These are phyloP conservation scores for Chrysochloris asiatica DNA, from an alignment of 2,113 vertebrate species.

Conservation along the genomic window DNA sequence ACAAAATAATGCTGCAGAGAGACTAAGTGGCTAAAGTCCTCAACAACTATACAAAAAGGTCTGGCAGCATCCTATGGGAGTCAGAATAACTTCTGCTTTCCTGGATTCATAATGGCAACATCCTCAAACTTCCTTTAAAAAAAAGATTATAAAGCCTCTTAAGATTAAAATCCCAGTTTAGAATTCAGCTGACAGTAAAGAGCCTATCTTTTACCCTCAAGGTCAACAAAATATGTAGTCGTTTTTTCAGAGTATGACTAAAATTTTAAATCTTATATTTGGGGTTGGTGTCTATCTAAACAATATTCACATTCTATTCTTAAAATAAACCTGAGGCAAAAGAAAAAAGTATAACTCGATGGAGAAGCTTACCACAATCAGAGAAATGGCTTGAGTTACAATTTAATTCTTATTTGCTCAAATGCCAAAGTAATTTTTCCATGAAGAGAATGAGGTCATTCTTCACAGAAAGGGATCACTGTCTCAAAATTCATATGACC, in stretches of 20 bases:
- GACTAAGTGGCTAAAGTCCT: neutral
- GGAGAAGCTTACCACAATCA: constrained; percentile 55
- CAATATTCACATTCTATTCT: constrained; percentile 67
- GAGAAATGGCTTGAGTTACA: constrained; percentile 64
- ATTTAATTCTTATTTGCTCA: constrained; percentile 72
- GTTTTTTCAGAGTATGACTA: constrained; percentile 10
- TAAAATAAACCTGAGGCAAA: constrained; percentile 62
- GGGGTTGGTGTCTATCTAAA: constrained; percentile 11
- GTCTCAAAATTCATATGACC: constrained; percentile 78
- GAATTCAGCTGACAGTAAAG: constrained; percentile 39
- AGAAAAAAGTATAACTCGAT: constrained; percentile 40
- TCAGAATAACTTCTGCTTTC: neutral
- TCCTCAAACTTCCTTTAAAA: neutral
- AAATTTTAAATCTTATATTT: constrained; percentile 54
- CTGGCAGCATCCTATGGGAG: neutral
- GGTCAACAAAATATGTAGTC: constrained; percentile 58
- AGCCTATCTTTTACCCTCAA: constrained; percentile 19
- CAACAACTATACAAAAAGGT: neutral
- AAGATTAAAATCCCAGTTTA: constrained; percentile 48
- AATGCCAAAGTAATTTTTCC: constrained; percentile 78
- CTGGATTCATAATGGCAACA: neutral
- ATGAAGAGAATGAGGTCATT: constrained; percentile 76
- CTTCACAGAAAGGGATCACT: constrained; percentile 77
- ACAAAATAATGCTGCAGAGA: neutral
- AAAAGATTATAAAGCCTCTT: neutral